Evolutionary conservation across 1,140 invertebrate species (phyloP), one percentile per base, ranked within the genome.

Genomic region (Apis cerana): DNA sequence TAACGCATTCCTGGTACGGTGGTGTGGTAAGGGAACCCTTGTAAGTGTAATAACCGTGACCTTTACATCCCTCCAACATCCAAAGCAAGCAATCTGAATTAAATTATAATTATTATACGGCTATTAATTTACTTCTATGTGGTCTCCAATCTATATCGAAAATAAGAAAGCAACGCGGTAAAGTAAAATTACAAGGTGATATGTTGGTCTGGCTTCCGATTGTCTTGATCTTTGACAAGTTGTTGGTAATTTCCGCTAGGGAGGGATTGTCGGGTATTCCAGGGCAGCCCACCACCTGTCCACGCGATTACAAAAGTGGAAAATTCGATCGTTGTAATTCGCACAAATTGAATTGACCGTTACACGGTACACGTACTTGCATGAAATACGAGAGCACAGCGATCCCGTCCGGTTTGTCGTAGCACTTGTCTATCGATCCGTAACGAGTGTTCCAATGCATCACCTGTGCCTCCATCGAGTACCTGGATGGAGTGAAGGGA

Each of bases 371-470:
- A 59, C 82, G 21, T 78, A 91, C 89, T 65, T 91, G 91, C 68
- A 92, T 85, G 17, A 91, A 59, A 61, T 87, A 91, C 3, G 88
- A 86, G 17, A 91, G 48, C 67, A 90, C 87, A 1, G 97, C 96
- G 48, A 98, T 91, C 19, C 97, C 97, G 90, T 98, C 97, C 1
- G 95, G 93, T 85, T 97, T 95, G 15, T 96, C 95, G 1, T 95
- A 95, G 7, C 97, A 97, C 64, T 96, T 96, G 33, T 95, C 94
- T 85, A 97, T 94, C 11, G 94, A 95, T n/a, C 94, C 95, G 84
- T 97, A 98, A 90, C 96, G 96, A 80, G 95, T 96, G 84, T 97
- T 97, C 91, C 96, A 97, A 90, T 97, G 97, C 0, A 97, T 97
- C 50, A 97, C 94, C 90, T 98, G 97, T 23, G 97, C 96, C 93